These are phyloP conservation scores for Gyrodactylus salaris DNA, from an alignment of 1,140 invertebrate species.

Conservation along the genomic window DNA sequence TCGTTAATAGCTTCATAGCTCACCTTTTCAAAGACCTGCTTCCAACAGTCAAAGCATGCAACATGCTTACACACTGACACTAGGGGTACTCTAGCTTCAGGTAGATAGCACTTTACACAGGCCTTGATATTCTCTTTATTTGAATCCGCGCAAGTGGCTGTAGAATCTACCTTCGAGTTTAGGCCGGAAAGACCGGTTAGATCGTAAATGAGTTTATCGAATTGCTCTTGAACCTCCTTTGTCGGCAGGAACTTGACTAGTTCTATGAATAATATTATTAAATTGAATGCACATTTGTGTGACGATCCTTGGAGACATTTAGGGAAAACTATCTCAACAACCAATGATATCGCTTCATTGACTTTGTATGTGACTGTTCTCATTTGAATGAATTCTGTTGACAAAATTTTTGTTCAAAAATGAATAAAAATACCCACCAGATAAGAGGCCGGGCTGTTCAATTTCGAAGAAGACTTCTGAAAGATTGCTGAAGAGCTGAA, in stretches of 20 bases:
- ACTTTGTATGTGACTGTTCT: too few relatives aligned
- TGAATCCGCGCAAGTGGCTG: background rate
- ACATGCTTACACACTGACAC: background rate
- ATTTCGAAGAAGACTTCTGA: background rate
- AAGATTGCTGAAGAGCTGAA: background rate
- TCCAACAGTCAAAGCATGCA: constrained; percentile 3
- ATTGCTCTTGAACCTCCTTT: background rate
- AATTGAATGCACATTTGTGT: background rate
- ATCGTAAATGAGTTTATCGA: background rate
- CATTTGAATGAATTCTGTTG: too few relatives aligned
- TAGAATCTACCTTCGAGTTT: background rate
- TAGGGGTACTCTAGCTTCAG: background rate
- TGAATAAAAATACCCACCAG: too few relatives aligned
- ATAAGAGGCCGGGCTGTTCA: background rate
- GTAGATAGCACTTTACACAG: background rate
- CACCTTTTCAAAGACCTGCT: background rate
- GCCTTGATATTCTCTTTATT: background rate
- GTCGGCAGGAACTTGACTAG: background rate
- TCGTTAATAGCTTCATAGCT: background rate
- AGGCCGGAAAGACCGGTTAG: background rate
- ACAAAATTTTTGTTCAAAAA: too few relatives aligned
- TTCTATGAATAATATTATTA: background rate
- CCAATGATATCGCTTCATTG: too few relatives aligned
- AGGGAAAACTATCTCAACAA: too few relatives aligned
- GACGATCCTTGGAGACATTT: too few relatives aligned